Evolutionary conservation across 2,888 invertebrate species (phyloP).

Genomic region (Drosophila histrio): DNA sequence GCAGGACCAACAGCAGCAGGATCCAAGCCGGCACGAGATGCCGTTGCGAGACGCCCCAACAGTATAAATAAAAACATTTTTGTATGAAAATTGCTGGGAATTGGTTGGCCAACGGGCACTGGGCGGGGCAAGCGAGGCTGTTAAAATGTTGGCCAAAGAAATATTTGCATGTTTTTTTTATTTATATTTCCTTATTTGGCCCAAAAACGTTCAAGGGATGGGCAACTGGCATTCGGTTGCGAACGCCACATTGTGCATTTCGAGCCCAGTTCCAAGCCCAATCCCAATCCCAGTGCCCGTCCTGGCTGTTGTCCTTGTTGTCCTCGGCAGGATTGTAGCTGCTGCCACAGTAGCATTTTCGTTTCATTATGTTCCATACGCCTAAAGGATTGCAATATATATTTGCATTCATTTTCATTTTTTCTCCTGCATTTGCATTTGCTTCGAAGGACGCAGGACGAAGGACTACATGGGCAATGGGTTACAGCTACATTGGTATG

Average conservation of each 20-base stretch:
- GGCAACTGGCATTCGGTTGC: slow-evolving; percentile 46
- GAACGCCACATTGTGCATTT: slow-evolving; percentile 54
- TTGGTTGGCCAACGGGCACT: slow-evolving; percentile 42
- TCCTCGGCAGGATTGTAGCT: slow-evolving; percentile 31
- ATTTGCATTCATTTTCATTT: slow-evolving; percentile 64
- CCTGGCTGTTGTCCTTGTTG: slow-evolving; percentile 9
- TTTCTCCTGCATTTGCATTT: slow-evolving; percentile 18
- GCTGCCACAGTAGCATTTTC: slow-evolving; percentile 74
- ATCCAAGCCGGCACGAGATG: slow-evolving; percentile 9
- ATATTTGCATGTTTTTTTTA: slow-evolving; percentile 74
- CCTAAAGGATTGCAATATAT: slow-evolving; percentile 81
- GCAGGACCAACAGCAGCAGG: slow-evolving; percentile 7
- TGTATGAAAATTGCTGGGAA: slow-evolving; percentile 67
- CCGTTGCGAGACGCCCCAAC: slow-evolving; percentile 26
- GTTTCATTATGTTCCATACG: slow-evolving; percentile 81
- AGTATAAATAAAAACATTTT: slow-evolving; percentile 74
- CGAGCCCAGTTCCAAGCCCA: slow-evolving; percentile 14
- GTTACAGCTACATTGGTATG: slow-evolving; percentile 60
- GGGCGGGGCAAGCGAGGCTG: slow-evolving; percentile 35
- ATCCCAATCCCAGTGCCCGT: not conserved
- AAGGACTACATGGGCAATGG: slow-evolving; percentile 51
- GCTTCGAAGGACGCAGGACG: slow-evolving; percentile 20
- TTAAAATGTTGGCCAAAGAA: slow-evolving; percentile 77
- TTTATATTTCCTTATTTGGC: slow-evolving; percentile 67
- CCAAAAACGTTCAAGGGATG: slow-evolving; percentile 8